Evolutionary conservation across 2,888 invertebrate species (phyloP), one percentile per base, ranked within the genome.

Genomic region (Oxytorus armatus): DNA sequence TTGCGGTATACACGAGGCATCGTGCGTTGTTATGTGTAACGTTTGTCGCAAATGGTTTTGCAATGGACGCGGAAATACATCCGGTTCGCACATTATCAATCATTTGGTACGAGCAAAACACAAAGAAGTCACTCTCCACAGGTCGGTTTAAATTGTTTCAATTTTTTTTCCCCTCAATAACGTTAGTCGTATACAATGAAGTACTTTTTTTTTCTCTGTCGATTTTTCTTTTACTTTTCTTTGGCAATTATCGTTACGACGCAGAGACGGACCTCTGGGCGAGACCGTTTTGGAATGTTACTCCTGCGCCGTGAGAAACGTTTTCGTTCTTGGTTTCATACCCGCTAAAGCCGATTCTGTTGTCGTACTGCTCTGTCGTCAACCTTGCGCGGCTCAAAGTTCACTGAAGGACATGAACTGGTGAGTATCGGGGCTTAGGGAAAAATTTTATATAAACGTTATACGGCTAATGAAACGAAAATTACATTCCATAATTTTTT

Each of bases 11-110:
- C 98, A 99, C 91, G 99, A 99, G 91, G 98, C 98, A 0, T 95
- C 97, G 83, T 98, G 98, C 88, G 99, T 99, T 47, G 98, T 99
- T 72, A 97, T 98, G 96, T 99, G 99, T 92, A 99, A 99, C 91
- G 95, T 97, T 79, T 99, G 99, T 92, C 98, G 98, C 91, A 99
- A 99, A 91, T 99, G 99, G 99, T 99, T 99, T 92, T 99, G 99
- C 92, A 99, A 99, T 93, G 99, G 99, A 0, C 95, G 99, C 76
- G 99, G 99, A 14, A 98, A 98, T 90, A 99, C 99, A 0, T 98
- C 98, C 0, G 99, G 98, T 25, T 99, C 99, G 59, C 99, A 99
- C 90, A 99, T 99, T 86, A 97, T 99, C 86, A 99, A 99, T 92
- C 99, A 99, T 93, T 93, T 99, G 90, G 99, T 99, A 81, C 94